Evolutionary conservation across 2,888 invertebrate species (phyloP).

Genomic region (Acronicta psi): DNA sequence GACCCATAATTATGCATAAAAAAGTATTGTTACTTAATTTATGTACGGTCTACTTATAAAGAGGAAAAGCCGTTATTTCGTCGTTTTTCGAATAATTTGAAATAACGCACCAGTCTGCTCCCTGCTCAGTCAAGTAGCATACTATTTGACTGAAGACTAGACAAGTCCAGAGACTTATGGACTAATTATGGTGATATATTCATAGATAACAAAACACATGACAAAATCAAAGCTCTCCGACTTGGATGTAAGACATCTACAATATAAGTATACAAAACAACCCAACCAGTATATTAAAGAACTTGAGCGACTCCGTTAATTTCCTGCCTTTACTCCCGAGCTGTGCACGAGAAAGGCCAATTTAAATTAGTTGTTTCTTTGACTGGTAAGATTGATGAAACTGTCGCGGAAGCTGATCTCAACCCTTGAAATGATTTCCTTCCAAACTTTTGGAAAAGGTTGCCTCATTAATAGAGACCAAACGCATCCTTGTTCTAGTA

Average conservation of each 20-base stretch:
- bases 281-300: constrained; percentile 62
- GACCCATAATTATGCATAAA: no score
- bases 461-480: constrained; percentile 40
- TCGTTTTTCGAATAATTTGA: background rate
- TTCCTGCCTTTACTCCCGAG: constrained; percentile 57
- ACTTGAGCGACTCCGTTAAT: constrained; percentile 62
- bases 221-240: background rate
- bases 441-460: constrained; percentile 45
- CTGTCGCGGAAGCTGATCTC: constrained; percentile 61
- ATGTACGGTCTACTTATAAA: no score
- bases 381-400: constrained; percentile 68
- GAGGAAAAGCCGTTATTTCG: background rate
- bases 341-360: constrained; percentile 56
- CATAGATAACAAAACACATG: no score
- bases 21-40: no score
- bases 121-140: no score
- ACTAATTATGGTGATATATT: no score
- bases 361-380: constrained; percentile 67
- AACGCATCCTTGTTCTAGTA: constrained; percentile 34
- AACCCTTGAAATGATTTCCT: constrained; percentile 52
- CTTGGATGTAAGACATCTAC: constrained; percentile 11
- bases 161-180: no score
- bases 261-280: constrained; percentile 29
- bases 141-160: no score
- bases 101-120: no score